These are phyloP conservation scores for Nothoprocta pentlandii DNA, from an alignment of 2,113 vertebrate species.

Conservation along the genomic window DNA sequence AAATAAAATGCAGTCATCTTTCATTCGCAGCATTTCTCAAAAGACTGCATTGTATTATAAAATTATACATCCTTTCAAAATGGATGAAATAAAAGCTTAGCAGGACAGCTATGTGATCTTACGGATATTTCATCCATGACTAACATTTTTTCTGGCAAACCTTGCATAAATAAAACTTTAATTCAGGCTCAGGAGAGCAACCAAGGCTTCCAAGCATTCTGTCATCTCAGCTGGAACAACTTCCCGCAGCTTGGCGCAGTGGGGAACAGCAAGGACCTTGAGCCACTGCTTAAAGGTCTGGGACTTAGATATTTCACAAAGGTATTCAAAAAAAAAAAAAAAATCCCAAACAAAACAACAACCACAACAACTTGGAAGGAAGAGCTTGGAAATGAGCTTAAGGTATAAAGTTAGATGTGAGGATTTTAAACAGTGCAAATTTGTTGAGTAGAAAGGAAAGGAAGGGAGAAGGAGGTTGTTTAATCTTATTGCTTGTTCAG, in stretches of 20 bases:
- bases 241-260: background rate
- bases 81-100: background rate
- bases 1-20: background rate
- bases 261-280: background rate
- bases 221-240: background rate
- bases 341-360: too few species aligned
- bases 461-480: background rate
- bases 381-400: background rate
- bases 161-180: slow-evolving; percentile 11
- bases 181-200: background rate
- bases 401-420: background rate
- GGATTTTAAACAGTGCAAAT: background rate
- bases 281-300: background rate
- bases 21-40: slow-evolving; percentile 6
- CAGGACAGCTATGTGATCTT: background rate
- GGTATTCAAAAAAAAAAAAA: background rate
- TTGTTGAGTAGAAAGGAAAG: background rate
- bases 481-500: slow-evolving; percentile 17
- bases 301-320: background rate
- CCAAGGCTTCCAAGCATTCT: slow-evolving; percentile 37
- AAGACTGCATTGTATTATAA: background rate
- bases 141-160: slow-evolving; percentile 33
- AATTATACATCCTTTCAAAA: background rate
- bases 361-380: background rate
- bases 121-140: background rate